Evolutionary conservation across 1,140 invertebrate genomes (phyloP), one percentile per base, ranked within the genome.

Genomic region (Periplaneta americana): DNA sequence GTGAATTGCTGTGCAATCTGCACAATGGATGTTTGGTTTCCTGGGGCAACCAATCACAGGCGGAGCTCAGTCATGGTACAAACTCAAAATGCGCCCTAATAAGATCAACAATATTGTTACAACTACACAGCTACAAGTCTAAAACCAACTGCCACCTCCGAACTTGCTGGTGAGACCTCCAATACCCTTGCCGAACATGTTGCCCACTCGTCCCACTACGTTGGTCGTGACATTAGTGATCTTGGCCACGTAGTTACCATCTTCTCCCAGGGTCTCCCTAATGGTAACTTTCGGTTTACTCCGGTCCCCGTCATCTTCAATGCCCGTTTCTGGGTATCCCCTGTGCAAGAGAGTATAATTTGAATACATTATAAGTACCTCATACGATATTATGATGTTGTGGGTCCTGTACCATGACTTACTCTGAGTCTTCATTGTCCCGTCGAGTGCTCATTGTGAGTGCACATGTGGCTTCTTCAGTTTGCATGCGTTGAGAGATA

Each of bases 401-500:
- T n/a, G n/a, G n/a, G n/a, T n/a, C n/a, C n/a, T n/a, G n/a, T n/a
- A n/a, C n/a, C 22, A 28, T 9, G 22, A 66, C 86, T 85, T 85
- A 87, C 87, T 86, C 86, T 83, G 83, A 86, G 82, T 87, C 87
- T 32, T 80, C 80, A 75, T 87, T 85, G 74, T 87, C 86, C 79
- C 83, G 77, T 39, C 83, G 81, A 34, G 85, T 93, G 82, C 94
- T 94, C 91, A 97, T 94, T 39, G 95, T 93, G 84, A 98, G 91
- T 83, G 96, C 95, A 91, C 96, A 97, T 75, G 96, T 97, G 76
- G 97, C 97, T 90, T 99, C 97, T 89, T 99, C 98, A 22, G 98
- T 97, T 89, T 98, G 95, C 94, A 99, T 96, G 85, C 98, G 92
- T 85, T 95, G 94, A 80, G 94, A 94, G 85, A 99, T 95, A 76